Conservation (phyloP, 2,113 vertebrate genomes). For the Callithrix jacchus region DNA sequence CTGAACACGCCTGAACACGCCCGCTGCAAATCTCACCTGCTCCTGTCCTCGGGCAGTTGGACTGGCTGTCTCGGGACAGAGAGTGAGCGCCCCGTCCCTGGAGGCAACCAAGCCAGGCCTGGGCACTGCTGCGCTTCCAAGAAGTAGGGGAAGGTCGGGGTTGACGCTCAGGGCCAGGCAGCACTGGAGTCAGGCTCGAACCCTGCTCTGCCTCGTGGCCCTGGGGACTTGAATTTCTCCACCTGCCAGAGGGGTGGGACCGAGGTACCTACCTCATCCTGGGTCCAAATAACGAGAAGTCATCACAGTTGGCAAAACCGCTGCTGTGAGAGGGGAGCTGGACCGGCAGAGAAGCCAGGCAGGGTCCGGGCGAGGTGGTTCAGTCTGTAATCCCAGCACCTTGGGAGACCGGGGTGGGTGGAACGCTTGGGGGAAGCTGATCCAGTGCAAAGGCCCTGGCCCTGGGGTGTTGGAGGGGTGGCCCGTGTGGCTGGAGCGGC, state of each 20-base stretch:
- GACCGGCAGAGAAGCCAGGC: neutral
- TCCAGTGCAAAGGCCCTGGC: neutral
- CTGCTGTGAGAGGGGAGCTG: neutral
- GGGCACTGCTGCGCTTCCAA: neutral
- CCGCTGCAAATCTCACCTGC: neutral
- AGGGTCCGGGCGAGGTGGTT: no score
- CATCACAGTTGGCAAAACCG: no score
- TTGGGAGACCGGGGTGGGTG: no score
- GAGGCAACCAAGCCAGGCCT: neutral
- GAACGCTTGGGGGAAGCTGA: no score
- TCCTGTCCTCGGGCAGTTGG: neutral
- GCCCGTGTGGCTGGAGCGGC: neutral
- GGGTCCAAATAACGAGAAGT: neutral
- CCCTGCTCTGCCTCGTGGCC: fast-evolving
- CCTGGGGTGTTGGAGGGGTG: neutral
- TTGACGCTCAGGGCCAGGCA: neutral
- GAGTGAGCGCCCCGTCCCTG: neutral
- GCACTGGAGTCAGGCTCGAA: neutral
- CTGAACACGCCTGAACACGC: neutral
- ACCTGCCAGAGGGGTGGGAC: neutral
- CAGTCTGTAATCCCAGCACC: no score
- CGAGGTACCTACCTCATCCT: neutral
- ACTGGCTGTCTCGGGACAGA: neutral
- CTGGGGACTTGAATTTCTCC: neutral
- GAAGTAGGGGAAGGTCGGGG: neutral